Percentiles rank a stretch among this genome's conserved stretches.
These are phyloP conservation scores for Loxodonta africana DNA, from an alignment of 2,113 vertebrate genomes.

Conservation along the genomic window DNA sequence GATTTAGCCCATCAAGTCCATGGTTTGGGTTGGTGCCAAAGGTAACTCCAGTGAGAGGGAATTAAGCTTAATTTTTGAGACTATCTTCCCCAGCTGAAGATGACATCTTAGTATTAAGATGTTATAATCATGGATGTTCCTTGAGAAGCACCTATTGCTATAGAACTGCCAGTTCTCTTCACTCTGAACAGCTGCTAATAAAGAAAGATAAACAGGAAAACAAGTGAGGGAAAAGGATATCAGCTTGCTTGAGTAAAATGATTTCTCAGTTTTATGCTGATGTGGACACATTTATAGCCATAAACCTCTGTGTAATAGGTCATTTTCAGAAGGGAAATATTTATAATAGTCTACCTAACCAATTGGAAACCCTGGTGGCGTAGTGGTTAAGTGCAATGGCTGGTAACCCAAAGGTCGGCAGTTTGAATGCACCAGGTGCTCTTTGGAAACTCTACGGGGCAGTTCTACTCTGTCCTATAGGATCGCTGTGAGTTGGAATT, in stretches of 20 bases:
- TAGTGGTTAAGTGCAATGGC: too few relatives aligned
- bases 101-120: not conserved
- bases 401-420: too few relatives aligned
- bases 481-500: too few relatives aligned
- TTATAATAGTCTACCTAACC: not conserved
- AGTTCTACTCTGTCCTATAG: too few relatives aligned
- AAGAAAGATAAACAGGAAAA: not conserved
- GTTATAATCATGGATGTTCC: not conserved
- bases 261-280: not conserved
- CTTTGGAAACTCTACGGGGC: too few relatives aligned
- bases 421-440: too few relatives aligned
- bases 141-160: not conserved
- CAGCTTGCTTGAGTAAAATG: not conserved
- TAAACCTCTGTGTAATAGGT: not conserved
- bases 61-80: not conserved
- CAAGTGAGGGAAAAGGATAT: not conserved
- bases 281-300: slow-evolving; percentile 23
- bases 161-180: not conserved
- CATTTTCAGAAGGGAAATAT: slow-evolving; percentile 19
- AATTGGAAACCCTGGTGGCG: not conserved
- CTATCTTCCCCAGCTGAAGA: not conserved
- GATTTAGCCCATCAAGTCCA: not conserved
- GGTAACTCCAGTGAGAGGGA: not conserved
- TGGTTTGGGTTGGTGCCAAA: not conserved
- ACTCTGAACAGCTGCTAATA: not conserved